Evolutionary conservation across 2,797 vertebrate genomes (phyloP).

Genomic region (Nannoperca obscura): DNA sequence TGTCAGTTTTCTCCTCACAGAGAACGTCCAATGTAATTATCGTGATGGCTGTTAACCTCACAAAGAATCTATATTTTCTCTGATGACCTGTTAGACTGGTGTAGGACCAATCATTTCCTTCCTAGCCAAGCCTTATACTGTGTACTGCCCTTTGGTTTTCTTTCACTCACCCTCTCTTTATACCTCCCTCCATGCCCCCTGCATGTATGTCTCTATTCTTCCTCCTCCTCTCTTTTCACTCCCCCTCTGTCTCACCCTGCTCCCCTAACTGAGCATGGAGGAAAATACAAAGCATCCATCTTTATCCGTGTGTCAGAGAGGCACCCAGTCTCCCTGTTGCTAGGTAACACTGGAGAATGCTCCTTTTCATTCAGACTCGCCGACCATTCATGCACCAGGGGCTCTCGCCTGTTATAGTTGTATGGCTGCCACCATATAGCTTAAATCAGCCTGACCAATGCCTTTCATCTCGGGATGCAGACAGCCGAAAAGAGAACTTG

Average conservation of each 20-base stretch:
- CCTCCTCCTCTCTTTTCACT: conserved; percentile 51
- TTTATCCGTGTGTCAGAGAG: conserved; percentile 82
- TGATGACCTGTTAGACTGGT: conserved; percentile 21
- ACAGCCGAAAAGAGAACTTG: conserved; percentile 27
- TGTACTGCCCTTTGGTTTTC: conserved; percentile 24
- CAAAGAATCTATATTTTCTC: conserved; percentile 33
- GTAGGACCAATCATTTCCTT: conserved; percentile 11
- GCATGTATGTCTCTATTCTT: conserved; percentile 46
- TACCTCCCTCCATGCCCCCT: conserved; percentile 34
- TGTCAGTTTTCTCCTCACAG: conserved; percentile 26
- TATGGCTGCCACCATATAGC: conserved; percentile 67
- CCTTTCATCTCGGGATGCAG: conserved; percentile 45
- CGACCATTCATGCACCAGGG: conserved; percentile 82
- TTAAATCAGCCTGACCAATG: conserved; percentile 57
- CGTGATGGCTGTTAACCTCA: conserved; percentile 39
- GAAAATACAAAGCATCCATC: conserved; percentile 83
- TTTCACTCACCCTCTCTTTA: conserved; percentile 15
- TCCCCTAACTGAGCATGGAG: conserved; percentile 75
- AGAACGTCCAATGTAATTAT: conserved; percentile 20
- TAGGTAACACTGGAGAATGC: conserved; percentile 88
- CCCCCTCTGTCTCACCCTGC: conserved; percentile 66
- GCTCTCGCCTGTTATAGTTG: conserved; percentile 73
- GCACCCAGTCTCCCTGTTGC: conserved; percentile 87
- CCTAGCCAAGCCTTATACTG: not conserved
- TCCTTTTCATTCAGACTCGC: conserved; percentile 83